phyloP scores from a whole-genome alignment of 2,797 vertebrate species.

The Sylvia borin region DNA sequence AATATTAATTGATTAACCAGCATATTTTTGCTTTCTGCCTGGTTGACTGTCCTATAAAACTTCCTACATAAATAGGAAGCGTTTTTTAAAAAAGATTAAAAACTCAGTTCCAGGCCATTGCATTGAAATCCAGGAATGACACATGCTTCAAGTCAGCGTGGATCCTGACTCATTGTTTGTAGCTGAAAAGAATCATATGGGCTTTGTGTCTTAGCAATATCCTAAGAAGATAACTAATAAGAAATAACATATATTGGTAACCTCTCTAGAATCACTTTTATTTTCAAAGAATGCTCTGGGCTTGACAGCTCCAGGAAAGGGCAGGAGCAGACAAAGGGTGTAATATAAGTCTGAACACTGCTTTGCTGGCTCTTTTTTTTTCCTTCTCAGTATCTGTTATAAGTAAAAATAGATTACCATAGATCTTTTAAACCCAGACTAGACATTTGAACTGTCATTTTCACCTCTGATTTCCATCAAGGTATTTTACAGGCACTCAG shows the following conservation, averaged over 20 bases:
- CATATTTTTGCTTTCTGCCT: neutral
- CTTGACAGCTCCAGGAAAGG: conserved; percentile 12
- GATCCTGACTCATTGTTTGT: conserved; percentile 44
- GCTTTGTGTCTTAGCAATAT: conserved; percentile 24
- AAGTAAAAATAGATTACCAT: conserved; percentile 76
- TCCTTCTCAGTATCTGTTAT: conserved; percentile 62
- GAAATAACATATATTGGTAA: conserved; percentile 28
- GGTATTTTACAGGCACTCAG: conserved; percentile 75
- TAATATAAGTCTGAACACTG: conserved; percentile 59
- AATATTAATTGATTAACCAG: neutral
- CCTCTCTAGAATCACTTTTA: conserved; percentile 20
- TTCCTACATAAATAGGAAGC: neutral
- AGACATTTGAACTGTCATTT: conserved; percentile 83
- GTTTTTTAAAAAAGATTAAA: neutral
- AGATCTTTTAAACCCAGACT: conserved; percentile 75
- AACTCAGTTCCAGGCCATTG: neutral
- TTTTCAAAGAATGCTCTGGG: conserved; percentile 35
- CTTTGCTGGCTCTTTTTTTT: conserved; percentile 67
- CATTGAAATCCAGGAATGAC: neutral
- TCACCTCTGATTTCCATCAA: conserved; percentile 82
- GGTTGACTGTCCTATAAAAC: neutral
- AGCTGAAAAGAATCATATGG: conserved; percentile 15
- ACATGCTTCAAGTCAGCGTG: neutral
- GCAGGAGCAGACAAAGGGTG: conserved; percentile 40
- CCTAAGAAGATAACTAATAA: conserved; percentile 26